Evolutionary conservation across 2,797 vertebrate species (phyloP), one percentile per base, ranked within the genome.

Genomic region (Myotis myotis): DNA sequence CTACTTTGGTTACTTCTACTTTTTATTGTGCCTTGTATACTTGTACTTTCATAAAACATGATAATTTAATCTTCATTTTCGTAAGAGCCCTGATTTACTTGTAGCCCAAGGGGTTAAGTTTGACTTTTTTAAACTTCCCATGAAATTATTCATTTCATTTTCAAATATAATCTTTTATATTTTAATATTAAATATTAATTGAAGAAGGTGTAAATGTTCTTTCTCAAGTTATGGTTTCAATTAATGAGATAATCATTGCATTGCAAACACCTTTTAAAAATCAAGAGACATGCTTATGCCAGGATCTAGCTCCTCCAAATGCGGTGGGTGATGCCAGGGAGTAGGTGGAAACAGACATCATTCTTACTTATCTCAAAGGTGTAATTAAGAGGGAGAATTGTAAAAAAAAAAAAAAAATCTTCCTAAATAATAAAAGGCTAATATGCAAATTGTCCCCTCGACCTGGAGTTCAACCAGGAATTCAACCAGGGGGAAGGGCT

Each of bases 121-220:
- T 94, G n/a, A 64, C 36, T 86, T 81, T 81, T 86, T 87, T 30
- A 55, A 88, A 20, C 41, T 66, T 75, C 33, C 10, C 28, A 93
- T 96, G 64, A 96, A 96, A 83, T 72, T 93, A 96, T 96, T 95
- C 57, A 94, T 96, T 95, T 96, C 81, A 92, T 96, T 96, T 97
- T 80, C 49, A 92, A 90, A 71, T 55, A 92, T 86, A 94, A 87
- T 93, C 71, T 68, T 88, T 64, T 79, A 75, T 30, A 53, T 81
- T 82, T 60, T 70, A 76, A 82, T 23, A 68, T 28, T 86, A 74
- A 90, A 83, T 92, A 88, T 87, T 91, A 87, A 96, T 80, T 75
- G 66, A 95, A 70, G n/a, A 87, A 83, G 23, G 17, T 79, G 4
- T 79, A 70, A 8, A 68, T 80, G 30, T 57, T 82, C n/a, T 78